Percentiles rank a stretch among this genome's conserved stretches.
Evolutionary conservation across 2,888 invertebrate species (phyloP).

Genomic region (Tromatobia lineatoria): DNA sequence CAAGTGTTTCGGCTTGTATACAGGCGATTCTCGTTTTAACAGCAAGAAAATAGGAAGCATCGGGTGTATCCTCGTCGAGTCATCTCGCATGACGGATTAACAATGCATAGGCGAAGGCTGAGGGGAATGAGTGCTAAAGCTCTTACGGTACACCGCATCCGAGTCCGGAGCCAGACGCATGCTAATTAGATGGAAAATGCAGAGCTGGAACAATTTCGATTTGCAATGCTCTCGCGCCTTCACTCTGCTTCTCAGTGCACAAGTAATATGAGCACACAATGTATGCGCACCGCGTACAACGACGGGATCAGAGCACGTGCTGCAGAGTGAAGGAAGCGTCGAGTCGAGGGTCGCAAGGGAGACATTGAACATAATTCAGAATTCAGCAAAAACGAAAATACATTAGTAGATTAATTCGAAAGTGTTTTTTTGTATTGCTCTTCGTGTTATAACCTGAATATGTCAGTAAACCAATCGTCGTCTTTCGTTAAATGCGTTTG

Average conservation of each 20-base stretch:
- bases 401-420: background rate
- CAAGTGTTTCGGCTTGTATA: conserved; percentile 19
- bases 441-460: background rate
- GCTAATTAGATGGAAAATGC: conserved; percentile 64
- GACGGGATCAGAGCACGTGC: background rate
- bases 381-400: background rate
- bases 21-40: conserved; percentile 51
- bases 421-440: background rate
- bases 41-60: conserved; percentile 37
- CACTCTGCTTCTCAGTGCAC: conserved; percentile 8
- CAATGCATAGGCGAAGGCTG: conserved; percentile 39
- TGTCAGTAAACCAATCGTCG: conserved; percentile 32
- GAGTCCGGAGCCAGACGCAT: conserved; percentile 58
- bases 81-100: conserved; percentile 59
- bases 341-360: background rate
- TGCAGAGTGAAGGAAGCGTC: conserved; percentile 3
- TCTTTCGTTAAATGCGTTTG: conserved; percentile 43
- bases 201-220: conserved; percentile 59
- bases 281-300: conserved; percentile 6
- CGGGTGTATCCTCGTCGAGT: conserved; percentile 36
- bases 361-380: conserved; percentile 7
- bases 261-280: conserved; percentile 25
- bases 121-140: conserved; percentile 13
- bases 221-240: conserved; percentile 41
- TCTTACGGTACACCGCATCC: conserved; percentile 42